Base-by-base conservation (phyloP, 2,113 vertebrate genomes). In the Telmatochromis sp. region DNA sequence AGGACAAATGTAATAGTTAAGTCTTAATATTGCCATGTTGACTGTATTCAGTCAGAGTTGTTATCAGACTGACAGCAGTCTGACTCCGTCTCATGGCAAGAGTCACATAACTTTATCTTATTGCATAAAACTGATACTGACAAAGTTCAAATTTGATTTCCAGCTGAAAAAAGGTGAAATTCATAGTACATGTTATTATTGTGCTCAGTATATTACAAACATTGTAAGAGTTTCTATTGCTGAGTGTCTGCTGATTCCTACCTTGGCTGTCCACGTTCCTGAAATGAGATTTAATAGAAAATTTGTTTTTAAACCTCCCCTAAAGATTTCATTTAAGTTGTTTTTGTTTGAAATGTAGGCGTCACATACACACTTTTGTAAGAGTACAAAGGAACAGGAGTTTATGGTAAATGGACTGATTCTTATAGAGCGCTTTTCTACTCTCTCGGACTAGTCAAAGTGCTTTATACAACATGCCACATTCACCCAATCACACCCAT, bases 361-460 rank as follows among this genome's bases (percentile, higher is more conserved):
- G 54, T 26, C 54, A 57, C 54, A 57, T 15, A 8, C 4, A 8
- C 2, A 57, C 12, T 28, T 57, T 2, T 57, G 23, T 5, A 57
- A 57, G 13, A 57, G 55, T 8, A 57, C 7, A 57, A 57, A 57
- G 55, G 7, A 57, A 57, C 23, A 57, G 23, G 4, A 57, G 23
- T 57, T 57, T 28, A 57, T 15, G 23, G 55, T 57, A 28, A 57
- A 28, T 57, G 23, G 55, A 57, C 54, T 57, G 23, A 57, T 15
- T 28, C 21, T 55, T 55, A 3, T 26, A 55, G 0, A 5, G 21
- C 4, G 1, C 2, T 26, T 26, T 55, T 55, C 55, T 28, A 9
- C 55, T 28, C 0, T 28, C 23, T 15, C 3, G 2, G 4, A 28
- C 7, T 0, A 57, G 4, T 14, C 54, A 57, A 57, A 57, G 54